Percentiles rank a stretch among this genome's conserved stretches.
Conservation (phyloP, 92 coral and sea anemone genomes). For the Micromussa lordhowensis region DNA sequence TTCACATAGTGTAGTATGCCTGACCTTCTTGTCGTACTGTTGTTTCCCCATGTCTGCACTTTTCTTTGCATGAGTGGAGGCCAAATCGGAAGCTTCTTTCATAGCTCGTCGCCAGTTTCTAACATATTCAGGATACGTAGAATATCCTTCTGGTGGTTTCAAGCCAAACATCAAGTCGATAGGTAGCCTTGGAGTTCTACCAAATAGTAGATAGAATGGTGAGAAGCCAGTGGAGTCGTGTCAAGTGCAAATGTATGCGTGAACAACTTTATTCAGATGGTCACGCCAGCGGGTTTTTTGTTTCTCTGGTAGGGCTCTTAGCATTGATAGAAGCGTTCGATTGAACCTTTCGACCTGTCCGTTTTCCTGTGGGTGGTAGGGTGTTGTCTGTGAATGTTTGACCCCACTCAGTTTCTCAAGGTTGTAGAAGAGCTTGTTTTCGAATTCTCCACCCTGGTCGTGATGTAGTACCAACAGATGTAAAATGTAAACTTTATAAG, state of each 20-base stretch:
- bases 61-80: constrained; percentile 63
- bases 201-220: constrained; percentile 61
- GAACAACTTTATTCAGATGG: constrained; percentile 69
- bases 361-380: constrained; percentile 66
- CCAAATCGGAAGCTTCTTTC: constrained; percentile 70
- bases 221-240: constrained; percentile 74
- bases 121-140: constrained; percentile 71
- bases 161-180: no score
- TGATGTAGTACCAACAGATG: no score
- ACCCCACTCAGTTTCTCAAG: constrained; percentile 70
- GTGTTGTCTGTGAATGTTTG: constrained; percentile 61
- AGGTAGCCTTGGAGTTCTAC: no score
- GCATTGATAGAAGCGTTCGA: constrained; percentile 68
- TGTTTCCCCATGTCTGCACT: no score
- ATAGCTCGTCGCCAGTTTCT: constrained; percentile 70
- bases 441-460: no score
- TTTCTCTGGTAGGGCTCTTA: constrained; percentile 52
- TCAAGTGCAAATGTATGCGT: constrained; percentile 72
- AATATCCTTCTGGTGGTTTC: constrained; percentile 60
- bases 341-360: constrained; percentile 65
- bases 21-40: constrained; percentile 57
- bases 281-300: constrained; percentile 79
- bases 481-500: no score
- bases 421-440: constrained; percentile 62
- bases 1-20: constrained; percentile 33